Conservation (phyloP, 2,888 invertebrate genomes). For the Cecidostiba fungosa region DNA sequence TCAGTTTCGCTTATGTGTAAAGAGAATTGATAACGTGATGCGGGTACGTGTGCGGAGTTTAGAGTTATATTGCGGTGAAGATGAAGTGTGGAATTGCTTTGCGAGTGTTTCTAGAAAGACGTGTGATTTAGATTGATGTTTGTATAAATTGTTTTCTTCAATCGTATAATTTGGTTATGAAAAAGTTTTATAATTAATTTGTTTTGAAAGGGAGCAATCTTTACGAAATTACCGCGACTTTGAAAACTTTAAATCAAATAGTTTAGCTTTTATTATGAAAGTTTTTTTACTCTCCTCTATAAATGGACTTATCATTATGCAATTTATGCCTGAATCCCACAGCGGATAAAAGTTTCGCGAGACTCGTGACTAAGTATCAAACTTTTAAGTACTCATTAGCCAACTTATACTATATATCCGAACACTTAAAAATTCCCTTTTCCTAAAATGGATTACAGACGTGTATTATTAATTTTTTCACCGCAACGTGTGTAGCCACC, state of each 20-base stretch:
- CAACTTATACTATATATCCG: neutral
- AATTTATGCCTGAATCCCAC: constrained; percentile 37
- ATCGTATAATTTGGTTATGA: too few species aligned
- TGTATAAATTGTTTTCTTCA: neutral
- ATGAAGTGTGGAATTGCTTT: neutral
- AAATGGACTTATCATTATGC: constrained; percentile 29
- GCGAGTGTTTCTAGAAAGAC: neutral
- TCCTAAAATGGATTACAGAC: neutral
- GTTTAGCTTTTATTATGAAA: constrained; percentile 16
- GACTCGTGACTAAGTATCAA: constrained; percentile 26
- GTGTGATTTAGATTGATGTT: neutral
- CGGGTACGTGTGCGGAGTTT: neutral
- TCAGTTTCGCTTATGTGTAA: neutral
- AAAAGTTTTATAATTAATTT: neutral
- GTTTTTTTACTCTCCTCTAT: neutral
- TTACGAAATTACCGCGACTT: neutral
- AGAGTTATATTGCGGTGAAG: neutral
- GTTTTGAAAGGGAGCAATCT: neutral
- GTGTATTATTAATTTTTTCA: constrained; percentile 10
- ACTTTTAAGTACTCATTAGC: constrained; percentile 35
- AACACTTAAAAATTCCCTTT: neutral
- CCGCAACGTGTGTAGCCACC: neutral
- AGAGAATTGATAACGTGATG: neutral
- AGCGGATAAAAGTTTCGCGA: constrained; percentile 34
- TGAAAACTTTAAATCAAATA: neutral